These are phyloP conservation scores for Philopotamus ludificatus DNA, from an alignment of 1,140 invertebrate genomes.

Conservation along the genomic window DNA sequence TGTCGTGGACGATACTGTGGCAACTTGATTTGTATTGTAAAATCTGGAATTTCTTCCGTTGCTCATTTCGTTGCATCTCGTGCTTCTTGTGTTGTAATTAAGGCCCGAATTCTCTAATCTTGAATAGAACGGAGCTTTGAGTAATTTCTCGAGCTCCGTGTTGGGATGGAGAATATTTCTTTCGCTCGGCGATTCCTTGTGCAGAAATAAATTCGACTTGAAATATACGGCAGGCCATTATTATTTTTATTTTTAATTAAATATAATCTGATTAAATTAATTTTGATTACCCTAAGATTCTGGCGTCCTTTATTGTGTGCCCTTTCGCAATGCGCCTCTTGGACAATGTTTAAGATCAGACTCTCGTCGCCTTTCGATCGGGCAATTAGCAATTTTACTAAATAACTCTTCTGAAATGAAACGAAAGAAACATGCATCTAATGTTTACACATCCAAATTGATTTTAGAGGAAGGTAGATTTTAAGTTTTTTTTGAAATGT, in stretches of 20 bases:
- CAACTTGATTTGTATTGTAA: too few relatives aligned
- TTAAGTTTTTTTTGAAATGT: too few relatives aligned
- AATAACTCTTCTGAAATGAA: slow-evolving; percentile 19
- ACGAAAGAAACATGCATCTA: background rate
- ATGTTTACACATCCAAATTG: too few relatives aligned
- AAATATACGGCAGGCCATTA: background rate
- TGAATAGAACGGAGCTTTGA: slow-evolving; percentile 4
- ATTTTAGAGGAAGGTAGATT: too few relatives aligned
- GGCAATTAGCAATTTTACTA: slow-evolving; percentile 10
- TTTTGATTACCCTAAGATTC: slow-evolving; percentile 1
- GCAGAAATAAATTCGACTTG: background rate
- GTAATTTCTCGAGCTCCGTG: slow-evolving; percentile 15
- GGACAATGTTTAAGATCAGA: slow-evolving; percentile 10
- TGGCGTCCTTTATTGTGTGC: background rate
- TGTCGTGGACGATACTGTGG: too few relatives aligned
- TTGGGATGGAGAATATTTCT: background rate
- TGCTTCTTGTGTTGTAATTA: slow-evolving; percentile 1
- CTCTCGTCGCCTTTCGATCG: background rate
- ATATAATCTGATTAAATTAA: background rate
- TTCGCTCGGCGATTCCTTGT: too few relatives aligned
- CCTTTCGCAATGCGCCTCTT: slow-evolving; percentile 13
- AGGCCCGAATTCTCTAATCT: background rate
- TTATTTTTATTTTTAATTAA: background rate
- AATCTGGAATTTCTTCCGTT: too few relatives aligned
- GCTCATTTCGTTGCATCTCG: too few relatives aligned